Evolutionary conservation across 2,797 vertebrate genomes (phyloP), one percentile per base, ranked within the genome.

Genomic region (Vireo griseus): DNA sequence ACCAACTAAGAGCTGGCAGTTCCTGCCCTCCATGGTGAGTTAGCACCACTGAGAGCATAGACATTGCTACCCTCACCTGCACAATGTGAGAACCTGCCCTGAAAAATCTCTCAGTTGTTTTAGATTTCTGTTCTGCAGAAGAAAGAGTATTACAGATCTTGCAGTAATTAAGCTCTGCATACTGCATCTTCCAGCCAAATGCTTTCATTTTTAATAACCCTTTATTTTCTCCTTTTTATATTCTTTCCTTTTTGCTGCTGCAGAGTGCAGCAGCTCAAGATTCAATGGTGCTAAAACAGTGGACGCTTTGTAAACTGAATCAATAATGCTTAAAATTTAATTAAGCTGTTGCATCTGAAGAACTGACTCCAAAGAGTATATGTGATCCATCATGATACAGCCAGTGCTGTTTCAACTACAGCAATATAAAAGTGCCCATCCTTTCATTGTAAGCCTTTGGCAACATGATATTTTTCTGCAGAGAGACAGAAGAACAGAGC

Each of bases 301-400:
- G 22, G 51, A 92, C 26, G 69, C 76, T 90, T 55, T 71, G 69
- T 88, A 95, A 92, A 90, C 69, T 42, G 7, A 95, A 92, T 95
- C 91, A 92, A 92, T 96, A 95, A 91, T 66, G 47, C 73, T 96
- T 93, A 96, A 96, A 94, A 94, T 92, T 95, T 96, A 94, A 96
- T 95, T 96, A 95, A 94, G 73, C 58, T 51, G 47, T 81, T 90
- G 51, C 31, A 13, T 92, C 76, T 95, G 79, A 94, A 91, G 73
- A 94, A 94, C 57, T 86, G 79, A 72, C 73, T 95, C 82, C n/a
- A 20, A 84, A 81, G 62, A n/a, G 58, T 88, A 42, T 78, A 73
- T 55, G 76, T 72, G 82, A 95, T 95, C 67, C 68, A 88, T 77
- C 82, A 80, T 54, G 87, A 85, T 85, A 94, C 52, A 85, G 33